phyloP scores from a whole-genome alignment of 2,113 vertebrate genomes.

The Arothron firmamentum region DNA sequence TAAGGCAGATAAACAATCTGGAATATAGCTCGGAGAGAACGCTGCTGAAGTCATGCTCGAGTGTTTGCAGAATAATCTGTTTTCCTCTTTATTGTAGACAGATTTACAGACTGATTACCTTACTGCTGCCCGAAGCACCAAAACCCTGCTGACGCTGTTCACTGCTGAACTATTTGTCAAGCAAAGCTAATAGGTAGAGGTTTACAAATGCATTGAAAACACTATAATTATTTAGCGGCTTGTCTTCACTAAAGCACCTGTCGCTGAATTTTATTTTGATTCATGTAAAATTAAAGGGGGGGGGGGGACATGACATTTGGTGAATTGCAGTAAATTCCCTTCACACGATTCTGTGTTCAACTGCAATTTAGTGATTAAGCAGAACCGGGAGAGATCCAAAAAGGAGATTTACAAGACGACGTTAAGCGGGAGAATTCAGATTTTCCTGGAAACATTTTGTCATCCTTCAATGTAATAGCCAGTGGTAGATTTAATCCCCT shows the following conservation, averaged over 20 bases:
- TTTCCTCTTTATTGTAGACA: slow-evolving; percentile 14
- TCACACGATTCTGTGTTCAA: slow-evolving; percentile 44
- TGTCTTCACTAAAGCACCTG: too few relatives aligned
- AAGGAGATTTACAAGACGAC: slow-evolving; percentile 60
- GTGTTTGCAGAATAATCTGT: slow-evolving; percentile 9
- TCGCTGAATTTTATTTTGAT: neutral
- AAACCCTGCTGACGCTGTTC: slow-evolving; percentile 3
- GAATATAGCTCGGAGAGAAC: slow-evolving; percentile 1
- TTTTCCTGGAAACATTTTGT: slow-evolving; percentile 72
- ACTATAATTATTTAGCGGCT: too few relatives aligned
- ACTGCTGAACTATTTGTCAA: too few relatives aligned
- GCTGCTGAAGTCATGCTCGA: neutral
- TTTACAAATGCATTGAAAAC: too few relatives aligned
- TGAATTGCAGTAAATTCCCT: slow-evolving; percentile 33
- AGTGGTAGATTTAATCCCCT: slow-evolving; percentile 72
- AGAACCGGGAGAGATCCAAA: slow-evolving; percentile 46
- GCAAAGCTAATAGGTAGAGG: too few relatives aligned
- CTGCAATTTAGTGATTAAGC: slow-evolving; percentile 54
- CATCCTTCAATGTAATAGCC: slow-evolving; percentile 65
- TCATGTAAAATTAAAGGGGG: neutral
- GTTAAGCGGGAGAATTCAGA: slow-evolving; percentile 65
- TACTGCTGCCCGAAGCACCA: slow-evolving; percentile 27
- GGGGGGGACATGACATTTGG: neutral
- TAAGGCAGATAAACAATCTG: neutral
- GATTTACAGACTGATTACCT: slow-evolving; percentile 38